These are phyloP conservation scores for Microhierax caerulescens DNA, from an alignment of 2,797 vertebrate genomes.

Conservation along the genomic window DNA sequence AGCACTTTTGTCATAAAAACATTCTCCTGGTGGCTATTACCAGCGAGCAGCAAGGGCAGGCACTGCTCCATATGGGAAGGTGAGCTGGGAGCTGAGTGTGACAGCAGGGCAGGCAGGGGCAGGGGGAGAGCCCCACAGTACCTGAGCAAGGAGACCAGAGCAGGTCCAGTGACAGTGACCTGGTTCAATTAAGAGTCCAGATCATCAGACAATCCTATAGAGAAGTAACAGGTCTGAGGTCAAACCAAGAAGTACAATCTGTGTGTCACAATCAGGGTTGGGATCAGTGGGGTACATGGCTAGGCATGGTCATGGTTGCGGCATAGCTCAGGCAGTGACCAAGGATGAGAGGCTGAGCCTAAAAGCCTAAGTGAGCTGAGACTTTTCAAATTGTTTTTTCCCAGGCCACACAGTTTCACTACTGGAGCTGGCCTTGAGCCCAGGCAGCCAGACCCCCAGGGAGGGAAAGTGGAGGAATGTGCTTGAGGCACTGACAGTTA, in stretches of 20 bases:
- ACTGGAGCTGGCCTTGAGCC: not conserved
- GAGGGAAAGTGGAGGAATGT: not conserved
- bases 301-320: not conserved
- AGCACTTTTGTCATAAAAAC: not conserved
- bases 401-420: not conserved
- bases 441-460: not conserved
- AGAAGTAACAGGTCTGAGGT: not conserved
- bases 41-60: not conserved
- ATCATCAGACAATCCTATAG: not conserved
- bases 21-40: fast-evolving
- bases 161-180: not conserved
- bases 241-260: not conserved
- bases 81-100: not conserved
- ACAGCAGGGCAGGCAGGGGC: not conserved
- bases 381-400: not conserved
- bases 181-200: not conserved
- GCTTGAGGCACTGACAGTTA: not conserved
- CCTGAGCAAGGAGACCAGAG: not conserved
- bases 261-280: not conserved
- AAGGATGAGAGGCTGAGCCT: not conserved
- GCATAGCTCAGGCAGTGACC: not conserved
- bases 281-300: not conserved
- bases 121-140: not conserved
- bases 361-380: not conserved
- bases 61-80: fast-evolving